Evolutionary conservation across 2,113 vertebrate genomes (phyloP).

Genomic region (Vanacampus margaritifer): DNA sequence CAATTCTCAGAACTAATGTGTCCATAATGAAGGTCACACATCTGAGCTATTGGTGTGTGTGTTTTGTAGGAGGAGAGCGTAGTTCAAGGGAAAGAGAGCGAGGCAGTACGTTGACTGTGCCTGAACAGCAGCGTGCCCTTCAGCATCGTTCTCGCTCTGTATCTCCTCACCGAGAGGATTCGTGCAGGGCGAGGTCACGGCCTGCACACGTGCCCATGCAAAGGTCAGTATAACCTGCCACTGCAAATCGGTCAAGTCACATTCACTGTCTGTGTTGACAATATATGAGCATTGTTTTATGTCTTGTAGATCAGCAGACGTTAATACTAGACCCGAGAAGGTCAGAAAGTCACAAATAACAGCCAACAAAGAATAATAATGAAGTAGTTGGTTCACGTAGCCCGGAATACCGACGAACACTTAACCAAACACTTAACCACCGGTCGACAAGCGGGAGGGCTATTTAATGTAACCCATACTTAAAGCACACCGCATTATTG

Average conservation of each 20-base stretch:
- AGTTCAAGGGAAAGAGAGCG: slow-evolving; percentile 86
- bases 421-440: too few relatives aligned
- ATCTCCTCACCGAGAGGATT: slow-evolving; percentile 92
- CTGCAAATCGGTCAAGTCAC: neutral
- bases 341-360: too few relatives aligned
- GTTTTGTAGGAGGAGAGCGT: slow-evolving; percentile 78
- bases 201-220: slow-evolving; percentile 96
- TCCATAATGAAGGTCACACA: slow-evolving; percentile 7
- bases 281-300: neutral
- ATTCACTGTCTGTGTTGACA: neutral
- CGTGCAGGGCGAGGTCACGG: slow-evolving; percentile 89
- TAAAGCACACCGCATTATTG: too few relatives aligned
- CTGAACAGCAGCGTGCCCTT: slow-evolving; percentile 85
- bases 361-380: too few relatives aligned
- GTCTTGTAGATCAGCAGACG: neutral
- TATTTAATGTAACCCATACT: too few relatives aligned
- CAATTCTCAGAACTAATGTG: slow-evolving; percentile 18
- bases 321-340: too few relatives aligned
- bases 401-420: too few relatives aligned
- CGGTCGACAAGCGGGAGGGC: too few relatives aligned
- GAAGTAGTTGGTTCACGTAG: too few relatives aligned
- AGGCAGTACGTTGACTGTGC: slow-evolving; percentile 86
- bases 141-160: slow-evolving; percentile 96
- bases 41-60: slow-evolving; percentile 18
- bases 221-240: slow-evolving; percentile 74